Percentiles rank a stretch among this genome's conserved stretches.
phyloP scores from a whole-genome alignment of 2,113 vertebrate genomes.

The Lepisosteus osseus region DNA sequence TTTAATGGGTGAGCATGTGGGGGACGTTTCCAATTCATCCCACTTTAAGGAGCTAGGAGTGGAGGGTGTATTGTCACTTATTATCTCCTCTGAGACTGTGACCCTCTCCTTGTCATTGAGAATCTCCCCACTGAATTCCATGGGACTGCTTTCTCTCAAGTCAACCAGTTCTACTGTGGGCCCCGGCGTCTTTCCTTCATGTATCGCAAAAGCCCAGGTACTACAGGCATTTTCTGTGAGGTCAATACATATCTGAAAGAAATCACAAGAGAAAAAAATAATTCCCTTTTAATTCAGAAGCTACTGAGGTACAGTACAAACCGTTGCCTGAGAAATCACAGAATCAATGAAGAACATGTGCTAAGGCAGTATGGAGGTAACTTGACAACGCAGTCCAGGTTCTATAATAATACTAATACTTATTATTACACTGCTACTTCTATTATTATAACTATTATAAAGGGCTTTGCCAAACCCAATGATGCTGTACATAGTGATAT shows the following conservation, averaged over 20 bases:
- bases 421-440: too few species aligned
- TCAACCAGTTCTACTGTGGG: constrained; percentile 30
- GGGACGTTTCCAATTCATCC: neutral
- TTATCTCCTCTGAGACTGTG: neutral
- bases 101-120: neutral
- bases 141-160: constrained; percentile 29
- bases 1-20: neutral
- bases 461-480: too few species aligned
- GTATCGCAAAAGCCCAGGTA: constrained; percentile 26
- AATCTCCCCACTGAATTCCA: neutral
- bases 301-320: too few species aligned
- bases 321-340: too few species aligned
- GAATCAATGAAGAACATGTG: too few species aligned
- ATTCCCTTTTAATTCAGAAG: too few species aligned
- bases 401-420: too few species aligned
- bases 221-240: constrained; percentile 30
- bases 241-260: constrained; percentile 43
- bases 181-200: constrained; percentile 10
- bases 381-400: too few species aligned
- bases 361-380: too few species aligned
- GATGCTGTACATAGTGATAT: too few species aligned
- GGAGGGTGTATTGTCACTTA: neutral
- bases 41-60: neutral
- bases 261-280: neutral
- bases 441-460: too few species aligned